Evolutionary conservation across 37 sponge, comb jelly and placozoan genomes (phyloP).

Genomic region (Hexactinellida sp.): DNA sequence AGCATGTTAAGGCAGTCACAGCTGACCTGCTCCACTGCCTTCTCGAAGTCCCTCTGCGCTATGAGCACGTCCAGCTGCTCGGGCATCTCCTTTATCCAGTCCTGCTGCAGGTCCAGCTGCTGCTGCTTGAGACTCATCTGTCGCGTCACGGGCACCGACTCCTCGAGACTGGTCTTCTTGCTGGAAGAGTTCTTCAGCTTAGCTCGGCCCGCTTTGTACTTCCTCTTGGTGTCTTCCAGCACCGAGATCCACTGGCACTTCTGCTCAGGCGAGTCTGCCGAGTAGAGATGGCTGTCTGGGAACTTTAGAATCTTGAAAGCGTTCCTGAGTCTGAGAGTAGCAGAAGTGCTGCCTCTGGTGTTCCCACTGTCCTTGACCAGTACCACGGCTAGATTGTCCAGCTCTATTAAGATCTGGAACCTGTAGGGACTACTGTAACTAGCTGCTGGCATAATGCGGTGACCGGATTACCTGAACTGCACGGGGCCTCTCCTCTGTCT

Average conservation of each 20-base stretch:
- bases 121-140: slow-evolving; percentile 4
- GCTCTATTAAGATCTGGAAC: slow-evolving; percentile 63
- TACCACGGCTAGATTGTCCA: slow-evolving; percentile 83
- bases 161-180: background rate
- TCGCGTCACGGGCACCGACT: background rate
- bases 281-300: slow-evolving; percentile 68
- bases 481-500: slow-evolving; percentile 57
- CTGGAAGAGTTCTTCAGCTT: slow-evolving; percentile 22
- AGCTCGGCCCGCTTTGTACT: slow-evolving; percentile 40
- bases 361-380: slow-evolving; percentile 42
- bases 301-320: slow-evolving; percentile 75
- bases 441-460: background rate
- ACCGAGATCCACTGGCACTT: slow-evolving; percentile 51
- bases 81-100: slow-evolving; percentile 74
- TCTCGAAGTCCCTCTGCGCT: slow-evolving; percentile 92
- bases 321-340: slow-evolving; percentile 26
- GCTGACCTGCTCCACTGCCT: slow-evolving; percentile 46
- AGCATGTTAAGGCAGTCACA: background rate
- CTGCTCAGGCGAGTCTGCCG: slow-evolving; percentile 35
- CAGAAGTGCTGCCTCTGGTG: background rate
- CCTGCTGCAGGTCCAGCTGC: slow-evolving; percentile 11
- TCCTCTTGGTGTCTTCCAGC: slow-evolving; percentile 62
- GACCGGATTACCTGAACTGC: background rate
- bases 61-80: slow-evolving; percentile 89
- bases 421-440: slow-evolving; percentile 22